These are phyloP conservation scores for Steromphala cineraria DNA, from an alignment of 2,888 invertebrate species.

Conservation along the genomic window DNA sequence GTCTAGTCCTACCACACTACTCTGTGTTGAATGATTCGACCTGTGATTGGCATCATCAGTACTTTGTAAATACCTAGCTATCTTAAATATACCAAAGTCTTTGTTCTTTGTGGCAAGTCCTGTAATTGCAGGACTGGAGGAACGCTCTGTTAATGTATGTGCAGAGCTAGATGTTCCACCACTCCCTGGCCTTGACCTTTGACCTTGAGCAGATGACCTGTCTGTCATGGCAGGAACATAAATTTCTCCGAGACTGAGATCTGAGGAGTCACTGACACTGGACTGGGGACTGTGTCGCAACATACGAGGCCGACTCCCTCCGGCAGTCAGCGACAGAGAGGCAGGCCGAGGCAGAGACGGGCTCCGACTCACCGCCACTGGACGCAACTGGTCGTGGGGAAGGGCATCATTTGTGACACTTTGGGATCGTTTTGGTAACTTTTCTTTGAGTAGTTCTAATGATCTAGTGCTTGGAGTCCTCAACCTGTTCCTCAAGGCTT, in stretches of 20 bases:
- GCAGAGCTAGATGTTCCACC: conserved; percentile 38
- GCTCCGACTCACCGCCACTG: background rate
- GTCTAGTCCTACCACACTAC: conserved; percentile 80
- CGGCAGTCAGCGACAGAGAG: conserved; percentile 3
- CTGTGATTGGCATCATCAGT: conserved; percentile 10
- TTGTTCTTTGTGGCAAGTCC: background rate
- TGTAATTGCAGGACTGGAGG: background rate
- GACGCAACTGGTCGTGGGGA: conserved; percentile 11
- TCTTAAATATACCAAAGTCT: conserved; percentile 27
- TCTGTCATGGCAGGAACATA: conserved; percentile 26
- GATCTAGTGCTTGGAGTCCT: conserved; percentile 35
- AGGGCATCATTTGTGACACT: conserved; percentile 23
- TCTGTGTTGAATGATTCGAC: conserved; percentile 48
- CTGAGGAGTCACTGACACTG: conserved; percentile 51
- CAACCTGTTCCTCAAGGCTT: conserved; percentile 39
- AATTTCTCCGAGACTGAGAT: conserved; percentile 42
- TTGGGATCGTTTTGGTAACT: conserved; percentile 3
- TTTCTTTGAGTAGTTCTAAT: conserved; percentile 20
- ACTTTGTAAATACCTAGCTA: conserved; percentile 17
- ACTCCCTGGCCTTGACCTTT: conserved; percentile 29
- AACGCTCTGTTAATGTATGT: conserved; percentile 44
- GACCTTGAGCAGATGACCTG: conserved; percentile 6
- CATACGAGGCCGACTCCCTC: background rate
- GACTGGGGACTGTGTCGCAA: conserved; percentile 36
- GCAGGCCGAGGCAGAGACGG: conserved; percentile 11